Percentiles rank a stretch among this genome's conserved stretches.
These are phyloP conservation scores for Cyprinodon diabolis DNA, from an alignment of 2,797 vertebrate species.

Conservation along the genomic window DNA sequence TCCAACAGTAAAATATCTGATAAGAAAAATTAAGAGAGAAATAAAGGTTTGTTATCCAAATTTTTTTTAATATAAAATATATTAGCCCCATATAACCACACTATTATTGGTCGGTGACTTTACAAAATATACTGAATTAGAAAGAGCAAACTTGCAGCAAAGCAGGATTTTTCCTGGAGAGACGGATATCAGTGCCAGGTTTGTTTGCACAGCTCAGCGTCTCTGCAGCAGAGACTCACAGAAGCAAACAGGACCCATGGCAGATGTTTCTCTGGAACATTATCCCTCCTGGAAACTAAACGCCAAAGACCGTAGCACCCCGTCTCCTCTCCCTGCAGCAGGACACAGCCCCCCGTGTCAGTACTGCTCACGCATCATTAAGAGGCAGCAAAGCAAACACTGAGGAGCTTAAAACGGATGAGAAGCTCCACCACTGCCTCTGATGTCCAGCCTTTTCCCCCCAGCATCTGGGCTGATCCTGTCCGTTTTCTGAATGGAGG, in stretches of 20 bases:
- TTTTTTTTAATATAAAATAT: not conserved
- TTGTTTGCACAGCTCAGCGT: constrained; percentile 44
- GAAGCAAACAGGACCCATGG: constrained; percentile 14
- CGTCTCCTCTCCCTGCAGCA: constrained; percentile 33
- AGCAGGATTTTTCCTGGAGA: constrained; percentile 79
- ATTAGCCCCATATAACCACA: not conserved
- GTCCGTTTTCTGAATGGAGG: constrained; percentile 29
- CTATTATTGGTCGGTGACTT: not conserved
- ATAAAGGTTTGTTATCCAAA: not conserved
- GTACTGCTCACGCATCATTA: constrained; percentile 42
- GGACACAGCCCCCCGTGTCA: constrained; percentile 32
- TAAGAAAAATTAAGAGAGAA: not conserved
- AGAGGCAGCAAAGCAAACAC: constrained; percentile 47
- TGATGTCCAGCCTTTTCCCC: not conserved
- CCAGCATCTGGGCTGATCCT: constrained; percentile 22
- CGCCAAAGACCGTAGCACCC: constrained; percentile 50
- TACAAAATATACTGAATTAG: not conserved
- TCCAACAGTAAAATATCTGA: not conserved
- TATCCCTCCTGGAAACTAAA: constrained; percentile 56
- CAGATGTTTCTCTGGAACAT: constrained; percentile 74
- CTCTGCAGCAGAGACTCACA: constrained; percentile 17
- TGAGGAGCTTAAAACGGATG: constrained; percentile 28
- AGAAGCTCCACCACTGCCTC: constrained; percentile 23
- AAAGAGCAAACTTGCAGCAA: constrained; percentile 83
- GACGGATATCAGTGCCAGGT: constrained; percentile 74